These are phyloP conservation scores for Zoanthus gigantus DNA, from an alignment of 92 coral and sea anemone species.

Conservation along the genomic window DNA sequence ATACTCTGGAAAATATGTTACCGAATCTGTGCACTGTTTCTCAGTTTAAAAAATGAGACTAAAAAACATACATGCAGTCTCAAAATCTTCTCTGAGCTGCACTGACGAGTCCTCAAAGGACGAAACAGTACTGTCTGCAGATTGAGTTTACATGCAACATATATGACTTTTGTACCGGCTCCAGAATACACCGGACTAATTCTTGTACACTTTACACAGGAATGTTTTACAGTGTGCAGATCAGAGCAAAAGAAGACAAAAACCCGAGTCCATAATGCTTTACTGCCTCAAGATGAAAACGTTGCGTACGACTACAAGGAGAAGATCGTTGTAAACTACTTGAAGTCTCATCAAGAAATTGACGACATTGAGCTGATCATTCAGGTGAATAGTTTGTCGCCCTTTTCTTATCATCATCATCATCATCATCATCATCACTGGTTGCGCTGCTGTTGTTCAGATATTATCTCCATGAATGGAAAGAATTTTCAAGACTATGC, in stretches of 20 bases:
- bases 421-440: too few relatives aligned
- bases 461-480: too few relatives aligned
- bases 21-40: neutral
- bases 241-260: conserved; percentile 84
- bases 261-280: conserved; percentile 78
- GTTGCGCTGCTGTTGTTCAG: too few relatives aligned
- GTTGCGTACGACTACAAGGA: conserved; percentile 57
- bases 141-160: too few relatives aligned
- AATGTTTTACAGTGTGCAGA: conserved; percentile 83
- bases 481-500: too few relatives aligned
- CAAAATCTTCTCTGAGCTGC: too few relatives aligned
- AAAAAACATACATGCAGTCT: too few relatives aligned
- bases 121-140: too few relatives aligned
- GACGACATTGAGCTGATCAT: conserved; percentile 19
- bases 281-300: conserved; percentile 65
- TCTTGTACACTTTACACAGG: conserved; percentile 52
- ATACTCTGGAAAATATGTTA: neutral
- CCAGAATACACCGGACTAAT: neutral
- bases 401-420: too few relatives aligned
- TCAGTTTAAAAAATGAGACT: too few relatives aligned
- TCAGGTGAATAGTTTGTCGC: conserved; percentile 5
- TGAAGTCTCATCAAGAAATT: conserved; percentile 70
- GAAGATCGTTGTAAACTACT: conserved; percentile 83
- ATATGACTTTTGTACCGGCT: too few relatives aligned
- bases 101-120: too few relatives aligned